These are phyloP conservation scores for Philopotamus ludificatus DNA, from an alignment of 1,140 invertebrate species.

Conservation along the genomic window DNA sequence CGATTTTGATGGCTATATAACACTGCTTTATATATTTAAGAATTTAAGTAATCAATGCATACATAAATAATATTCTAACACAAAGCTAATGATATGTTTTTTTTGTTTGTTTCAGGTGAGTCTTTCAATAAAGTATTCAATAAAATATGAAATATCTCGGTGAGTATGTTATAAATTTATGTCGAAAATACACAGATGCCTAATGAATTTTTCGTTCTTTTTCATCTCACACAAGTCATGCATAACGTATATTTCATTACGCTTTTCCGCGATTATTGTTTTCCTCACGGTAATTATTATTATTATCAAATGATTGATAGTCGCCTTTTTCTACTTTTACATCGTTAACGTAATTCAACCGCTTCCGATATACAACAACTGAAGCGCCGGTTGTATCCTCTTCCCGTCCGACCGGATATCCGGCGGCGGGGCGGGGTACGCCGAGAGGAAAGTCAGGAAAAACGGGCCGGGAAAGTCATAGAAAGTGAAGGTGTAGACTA, in stretches of 20 bases:
- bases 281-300: background rate
- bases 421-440: background rate
- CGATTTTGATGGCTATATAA: too few species aligned
- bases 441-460: too few species aligned
- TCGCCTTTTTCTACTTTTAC: background rate
- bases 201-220: background rate
- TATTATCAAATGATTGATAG: background rate
- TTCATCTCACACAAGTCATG: background rate
- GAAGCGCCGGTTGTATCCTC: background rate
- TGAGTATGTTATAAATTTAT: background rate
- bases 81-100: background rate
- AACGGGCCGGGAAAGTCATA: too few species aligned
- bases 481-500: too few species aligned
- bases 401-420: conserved; percentile 9
- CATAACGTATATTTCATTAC: too few species aligned
- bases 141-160: background rate
- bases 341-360: background rate
- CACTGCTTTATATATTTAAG: too few species aligned
- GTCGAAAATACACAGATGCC: background rate
- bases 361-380: conserved; percentile 2
- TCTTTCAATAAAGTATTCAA: background rate
- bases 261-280: background rate
- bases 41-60: too few species aligned
- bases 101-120: background rate
- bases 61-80: too few species aligned